Percentiles rank a stretch among this genome's conserved stretches.
phyloP scores from a whole-genome alignment of 2,888 invertebrate genomes.

The Rhimphoctona megacephalus region DNA sequence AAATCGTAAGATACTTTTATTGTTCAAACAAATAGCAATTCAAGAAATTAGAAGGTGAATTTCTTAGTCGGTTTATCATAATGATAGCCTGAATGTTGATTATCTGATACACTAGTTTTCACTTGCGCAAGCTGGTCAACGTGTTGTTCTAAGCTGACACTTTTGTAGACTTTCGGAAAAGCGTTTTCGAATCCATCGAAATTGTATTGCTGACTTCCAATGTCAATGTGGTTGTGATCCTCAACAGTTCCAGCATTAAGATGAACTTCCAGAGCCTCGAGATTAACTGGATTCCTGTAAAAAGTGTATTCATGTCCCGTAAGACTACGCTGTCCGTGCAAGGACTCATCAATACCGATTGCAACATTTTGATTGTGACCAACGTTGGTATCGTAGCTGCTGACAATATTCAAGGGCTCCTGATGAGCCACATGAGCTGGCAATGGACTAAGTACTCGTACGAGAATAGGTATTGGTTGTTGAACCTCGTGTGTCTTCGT shows the following conservation, averaged over 20 bases:
- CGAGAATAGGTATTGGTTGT: conserved; percentile 53
- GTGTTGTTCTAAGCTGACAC: not conserved
- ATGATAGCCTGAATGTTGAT: conserved; percentile 24
- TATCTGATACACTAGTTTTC: not conserved
- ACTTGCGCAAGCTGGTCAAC: not conserved
- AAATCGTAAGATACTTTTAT: not conserved
- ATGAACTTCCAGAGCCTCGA: conserved; percentile 11
- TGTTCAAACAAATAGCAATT: not conserved
- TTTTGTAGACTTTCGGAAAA: conserved; percentile 3
- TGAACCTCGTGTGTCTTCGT: conserved; percentile 64
- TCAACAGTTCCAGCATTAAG: not conserved
- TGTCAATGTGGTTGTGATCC: not conserved
- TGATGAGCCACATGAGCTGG: conserved; percentile 16
- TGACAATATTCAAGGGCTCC: not conserved
- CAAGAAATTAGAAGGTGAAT: conserved; percentile 37
- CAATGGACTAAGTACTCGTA: conserved; percentile 29
- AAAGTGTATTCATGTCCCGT: not conserved
- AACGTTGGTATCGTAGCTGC: conserved; percentile 24
- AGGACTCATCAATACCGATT: not conserved
- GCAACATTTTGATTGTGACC: not conserved
- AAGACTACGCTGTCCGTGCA: conserved; percentile 5
- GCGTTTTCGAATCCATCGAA: not conserved
- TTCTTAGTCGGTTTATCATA: conserved; percentile 46
- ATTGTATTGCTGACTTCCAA: conserved; percentile 27
- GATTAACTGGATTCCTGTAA: not conserved